Conservation (phyloP, 2,797 vertebrate genomes). For the Acestrorhynchus altus region DNA sequence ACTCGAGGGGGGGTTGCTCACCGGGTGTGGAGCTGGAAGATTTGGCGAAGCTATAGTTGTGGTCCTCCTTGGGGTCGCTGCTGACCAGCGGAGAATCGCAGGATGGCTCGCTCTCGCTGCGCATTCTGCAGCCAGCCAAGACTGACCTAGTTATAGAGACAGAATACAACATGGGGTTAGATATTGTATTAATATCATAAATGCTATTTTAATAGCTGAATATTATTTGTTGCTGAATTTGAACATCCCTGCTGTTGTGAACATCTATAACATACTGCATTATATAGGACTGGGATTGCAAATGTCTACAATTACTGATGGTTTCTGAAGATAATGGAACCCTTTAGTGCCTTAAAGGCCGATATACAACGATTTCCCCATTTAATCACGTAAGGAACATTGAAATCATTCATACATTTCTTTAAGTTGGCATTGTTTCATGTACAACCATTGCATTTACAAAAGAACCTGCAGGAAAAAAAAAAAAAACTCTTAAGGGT, state of each 20-base stretch:
- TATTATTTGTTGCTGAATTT: background rate
- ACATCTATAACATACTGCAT: too few species aligned
- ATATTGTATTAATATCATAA: background rate
- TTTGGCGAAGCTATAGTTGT: slow-evolving; percentile 91
- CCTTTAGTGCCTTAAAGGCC: too few species aligned
- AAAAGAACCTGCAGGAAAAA: too few species aligned
- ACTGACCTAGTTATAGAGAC: slow-evolving; percentile 80
- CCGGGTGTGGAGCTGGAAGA: slow-evolving; percentile 79
- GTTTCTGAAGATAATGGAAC: too few species aligned
- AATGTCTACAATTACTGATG: background rate
- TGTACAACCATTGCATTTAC: too few species aligned
- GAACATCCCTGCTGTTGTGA: too few species aligned
- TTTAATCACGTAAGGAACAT: too few species aligned
- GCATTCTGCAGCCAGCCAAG: slow-evolving; percentile 80
- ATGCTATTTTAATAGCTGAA: too few species aligned
- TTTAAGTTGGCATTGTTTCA: too few species aligned
- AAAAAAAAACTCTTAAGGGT: too few species aligned
- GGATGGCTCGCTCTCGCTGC: slow-evolving; percentile 83
- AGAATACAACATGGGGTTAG: background rate
- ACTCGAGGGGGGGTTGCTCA: slow-evolving; percentile 77
- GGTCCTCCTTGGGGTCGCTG: slow-evolving; percentile 88
- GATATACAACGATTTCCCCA: too few species aligned
- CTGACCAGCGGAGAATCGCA: slow-evolving; percentile 85
- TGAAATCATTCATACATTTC: too few species aligned
- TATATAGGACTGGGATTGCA: background rate